Evolutionary conservation across 2,888 invertebrate genomes (phyloP).

Genomic region (Cyrtodaria siliqua): DNA sequence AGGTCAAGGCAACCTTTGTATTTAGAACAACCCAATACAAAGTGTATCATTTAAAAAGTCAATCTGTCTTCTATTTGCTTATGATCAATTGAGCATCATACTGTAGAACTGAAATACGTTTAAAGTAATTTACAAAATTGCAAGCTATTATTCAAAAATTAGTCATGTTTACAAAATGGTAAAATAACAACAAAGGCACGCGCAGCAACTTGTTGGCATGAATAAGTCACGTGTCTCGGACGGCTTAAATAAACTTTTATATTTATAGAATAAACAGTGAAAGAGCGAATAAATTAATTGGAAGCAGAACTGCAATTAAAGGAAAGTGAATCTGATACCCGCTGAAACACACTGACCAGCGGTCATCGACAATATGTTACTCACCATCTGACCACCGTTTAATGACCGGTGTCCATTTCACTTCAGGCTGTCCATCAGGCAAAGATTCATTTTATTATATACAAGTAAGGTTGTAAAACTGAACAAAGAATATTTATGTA

Average conservation of each 20-base stretch:
- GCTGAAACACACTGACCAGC: conserved; percentile 1
- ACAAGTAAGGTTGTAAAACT: too few species aligned
- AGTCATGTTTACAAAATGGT: background rate
- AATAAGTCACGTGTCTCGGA: conserved; percentile 17
- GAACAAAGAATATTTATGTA: too few species aligned
- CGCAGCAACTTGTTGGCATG: conserved; percentile 32
- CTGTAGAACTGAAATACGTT: too few species aligned
- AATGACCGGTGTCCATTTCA: too few species aligned
- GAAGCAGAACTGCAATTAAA: conserved; percentile 37
- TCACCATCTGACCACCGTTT: too few species aligned
- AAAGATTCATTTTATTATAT: too few species aligned
- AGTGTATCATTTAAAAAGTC: too few species aligned
- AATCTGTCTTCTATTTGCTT: too few species aligned
- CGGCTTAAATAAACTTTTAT: conserved; percentile 56
- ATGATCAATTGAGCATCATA: too few species aligned
- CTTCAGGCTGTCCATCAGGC: too few species aligned
- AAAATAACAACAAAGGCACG: conserved; percentile 35
- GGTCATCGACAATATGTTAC: conserved; percentile 3
- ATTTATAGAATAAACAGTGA: conserved; percentile 58
- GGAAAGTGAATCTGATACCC: conserved; percentile 4
- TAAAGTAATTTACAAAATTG: background rate
- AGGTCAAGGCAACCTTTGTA: too few species aligned
- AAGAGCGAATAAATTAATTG: conserved; percentile 38
- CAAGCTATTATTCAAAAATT: background rate
- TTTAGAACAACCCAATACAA: too few species aligned